Evolutionary conservation across 2,113 vertebrate species (phyloP), one percentile per base, ranked within the genome.

Genomic region (Ploceus nigricollis): DNA sequence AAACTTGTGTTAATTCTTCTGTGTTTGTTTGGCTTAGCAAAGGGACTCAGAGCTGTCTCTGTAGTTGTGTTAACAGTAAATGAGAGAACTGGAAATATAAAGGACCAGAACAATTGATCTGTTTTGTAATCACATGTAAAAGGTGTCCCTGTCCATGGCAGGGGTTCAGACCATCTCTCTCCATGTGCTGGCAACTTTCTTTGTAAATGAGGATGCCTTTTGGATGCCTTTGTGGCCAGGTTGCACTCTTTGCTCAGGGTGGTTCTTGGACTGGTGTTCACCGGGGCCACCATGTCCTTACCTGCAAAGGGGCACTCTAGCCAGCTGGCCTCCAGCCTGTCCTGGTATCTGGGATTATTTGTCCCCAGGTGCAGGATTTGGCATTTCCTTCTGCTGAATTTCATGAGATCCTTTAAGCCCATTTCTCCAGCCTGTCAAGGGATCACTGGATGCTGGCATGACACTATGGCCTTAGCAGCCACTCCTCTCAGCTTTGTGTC

Each of bases 221-320:
- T 66, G 42, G 17, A 72, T 2, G 0, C 3, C 16, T 64, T 37
- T 58, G 42, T 45, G 44, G 37, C 23, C 21, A 35, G n/a, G 51
- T 21, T 16, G 20, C 0, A 0, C 9, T 63, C 40, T 51, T 79
- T 16, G 10, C 35, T 79, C 6, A 2, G 35, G 7, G 11, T 44
- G 17, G 31, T 47, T 85, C 48, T 58, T 71, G 30, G 25, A 20
- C 27, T 77, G 16, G 10, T 70, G 19, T 79, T 82, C 47, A 75
- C 21, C 9, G 35, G 18, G 48, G 35, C 27, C 30, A 40, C 31
- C n/a, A 11, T 10, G 11, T 78, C 53, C 28, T 60, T 51, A 45
- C 10, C 28, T 61, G 18, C 50, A 47, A 47, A 82, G 54, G 15
- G 61, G 5, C 25, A 64, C 57, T 61, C 54, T 33, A 64, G 44